Percentiles rank a stretch among this genome's conserved stretches.
These are phyloP conservation scores for Melieria crassipennis DNA, from an alignment of 2,888 invertebrate genomes.

Conservation along the genomic window DNA sequence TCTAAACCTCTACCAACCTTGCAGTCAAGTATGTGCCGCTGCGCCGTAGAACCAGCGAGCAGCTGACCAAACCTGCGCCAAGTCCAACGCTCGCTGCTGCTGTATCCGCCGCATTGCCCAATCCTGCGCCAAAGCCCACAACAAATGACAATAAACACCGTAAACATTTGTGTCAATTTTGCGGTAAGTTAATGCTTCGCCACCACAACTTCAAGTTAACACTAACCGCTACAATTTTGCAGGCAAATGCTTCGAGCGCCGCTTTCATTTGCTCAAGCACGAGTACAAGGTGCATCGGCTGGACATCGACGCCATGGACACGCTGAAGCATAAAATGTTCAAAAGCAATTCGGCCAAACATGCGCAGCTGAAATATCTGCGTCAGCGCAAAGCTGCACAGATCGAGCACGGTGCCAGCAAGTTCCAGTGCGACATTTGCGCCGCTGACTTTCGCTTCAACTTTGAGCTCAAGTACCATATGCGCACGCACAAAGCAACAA, in stretches of 20 bases:
- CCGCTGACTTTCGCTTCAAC: constrained; percentile 31
- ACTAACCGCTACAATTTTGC: neutral
- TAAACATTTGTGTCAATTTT: constrained; percentile 37
- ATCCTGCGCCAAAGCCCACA: neutral
- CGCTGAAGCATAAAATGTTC: neutral
- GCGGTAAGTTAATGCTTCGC: constrained; percentile 22
- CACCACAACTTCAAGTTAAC: neutral
- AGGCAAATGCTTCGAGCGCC: constrained; percentile 35
- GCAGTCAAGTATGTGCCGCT: constrained; percentile 25
- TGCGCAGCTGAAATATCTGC: constrained; percentile 23
- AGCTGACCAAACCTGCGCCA: neutral
- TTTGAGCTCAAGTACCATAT: constrained; percentile 39
- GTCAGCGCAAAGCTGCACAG: constrained; percentile 7
- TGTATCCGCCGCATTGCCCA: too few species aligned
- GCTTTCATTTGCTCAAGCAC: constrained; percentile 37
- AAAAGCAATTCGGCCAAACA: constrained; percentile 9
- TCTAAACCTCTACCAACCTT: neutral
- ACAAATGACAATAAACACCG: constrained; percentile 20
- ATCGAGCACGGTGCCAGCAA: neutral
- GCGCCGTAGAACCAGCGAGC: constrained; percentile 12
- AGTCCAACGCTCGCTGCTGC: too few species aligned
- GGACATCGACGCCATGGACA: constrained; percentile 21
- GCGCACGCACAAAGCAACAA: constrained; percentile 32
- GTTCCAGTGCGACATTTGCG: constrained; percentile 32
- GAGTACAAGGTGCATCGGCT: constrained; percentile 31